phyloP scores from a whole-genome alignment of 2,113 vertebrate genomes.

The Labeo rohita region DNA sequence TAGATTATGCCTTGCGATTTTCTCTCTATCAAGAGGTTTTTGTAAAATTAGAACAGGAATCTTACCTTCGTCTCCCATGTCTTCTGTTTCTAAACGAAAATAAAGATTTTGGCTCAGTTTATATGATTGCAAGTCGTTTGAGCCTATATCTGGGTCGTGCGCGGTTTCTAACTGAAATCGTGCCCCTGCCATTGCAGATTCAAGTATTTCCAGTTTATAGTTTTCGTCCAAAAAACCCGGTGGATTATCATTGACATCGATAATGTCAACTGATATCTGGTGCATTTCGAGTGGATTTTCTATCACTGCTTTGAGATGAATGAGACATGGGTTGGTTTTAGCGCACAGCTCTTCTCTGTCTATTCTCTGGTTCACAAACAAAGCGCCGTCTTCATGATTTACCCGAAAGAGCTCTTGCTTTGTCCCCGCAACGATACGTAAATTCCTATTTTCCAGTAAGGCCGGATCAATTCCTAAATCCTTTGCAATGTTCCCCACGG shows the following conservation, averaged over 20 bases:
- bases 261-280: constrained; percentile 69
- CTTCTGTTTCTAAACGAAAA: constrained; percentile 75
- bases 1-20: constrained; percentile 60
- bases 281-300: constrained; percentile 79
- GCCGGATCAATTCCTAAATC: constrained; percentile 72
- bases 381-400: constrained; percentile 69
- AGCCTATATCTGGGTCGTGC: constrained; percentile 72
- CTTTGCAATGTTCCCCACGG: constrained; percentile 76
- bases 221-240: constrained; percentile 68
- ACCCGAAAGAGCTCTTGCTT: constrained; percentile 75
- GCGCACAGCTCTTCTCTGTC: constrained; percentile 77
- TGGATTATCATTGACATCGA: constrained; percentile 75
- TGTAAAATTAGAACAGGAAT: constrained; percentile 73
- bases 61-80: constrained; percentile 74
- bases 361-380: constrained; percentile 69
- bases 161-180: constrained; percentile 74
- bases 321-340: constrained; percentile 64
- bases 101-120: constrained; percentile 68
- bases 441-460: constrained; percentile 63
- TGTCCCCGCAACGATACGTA: constrained; percentile 73
- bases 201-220: constrained; percentile 68
- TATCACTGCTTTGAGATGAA: constrained; percentile 70
- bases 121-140: constrained; percentile 72
- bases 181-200: constrained; percentile 67
- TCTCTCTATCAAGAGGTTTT: constrained; percentile 73